Conservation (phyloP, 2,888 invertebrate genomes). For the Orthonevra nobilis region DNA sequence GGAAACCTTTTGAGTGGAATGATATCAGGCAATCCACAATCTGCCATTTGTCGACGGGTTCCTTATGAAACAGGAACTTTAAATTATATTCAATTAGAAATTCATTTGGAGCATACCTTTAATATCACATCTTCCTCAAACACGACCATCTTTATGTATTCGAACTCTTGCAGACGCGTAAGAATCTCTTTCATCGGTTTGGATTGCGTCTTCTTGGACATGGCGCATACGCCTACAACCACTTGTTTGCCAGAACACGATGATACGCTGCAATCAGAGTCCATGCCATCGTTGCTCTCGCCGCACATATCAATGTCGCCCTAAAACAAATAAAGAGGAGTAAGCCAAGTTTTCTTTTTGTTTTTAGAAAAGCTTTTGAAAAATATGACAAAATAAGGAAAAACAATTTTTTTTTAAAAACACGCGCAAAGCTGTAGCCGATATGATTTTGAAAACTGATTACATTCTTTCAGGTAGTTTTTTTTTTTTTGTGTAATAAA, state of each 20-base stretch:
- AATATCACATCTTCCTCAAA: constrained; percentile 98
- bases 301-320: constrained; percentile 88
- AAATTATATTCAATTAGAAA: background rate
- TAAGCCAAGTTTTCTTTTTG: background rate
- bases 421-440: constrained; percentile 27
- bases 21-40: constrained; percentile 98
- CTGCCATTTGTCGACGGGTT: constrained; percentile 99
- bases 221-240: constrained; percentile 98
- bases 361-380: too few relatives aligned
- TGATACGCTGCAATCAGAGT: constrained; percentile 82
- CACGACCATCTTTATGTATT: constrained; percentile 96
- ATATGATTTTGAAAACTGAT: too few relatives aligned
- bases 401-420: constrained; percentile 4
- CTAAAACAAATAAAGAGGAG: constrained; percentile 79
- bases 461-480: too few relatives aligned
- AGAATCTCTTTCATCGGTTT: constrained; percentile 99
- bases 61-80: constrained; percentile 80
- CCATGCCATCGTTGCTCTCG: constrained; percentile 83
- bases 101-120: constrained; percentile 82
- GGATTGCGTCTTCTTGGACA: constrained; percentile 99
- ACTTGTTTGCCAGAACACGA: constrained; percentile 90
- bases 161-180: constrained; percentile 96
- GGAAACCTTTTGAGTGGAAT: constrained; percentile 99
- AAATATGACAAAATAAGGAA: background rate
- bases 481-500: too few relatives aligned